A percentile compares a stretch with the other conserved stretches of the same genome.
Conservation (phyloP, 92 coral and sea anemone species). For the Paragorgia papillata region DNA sequence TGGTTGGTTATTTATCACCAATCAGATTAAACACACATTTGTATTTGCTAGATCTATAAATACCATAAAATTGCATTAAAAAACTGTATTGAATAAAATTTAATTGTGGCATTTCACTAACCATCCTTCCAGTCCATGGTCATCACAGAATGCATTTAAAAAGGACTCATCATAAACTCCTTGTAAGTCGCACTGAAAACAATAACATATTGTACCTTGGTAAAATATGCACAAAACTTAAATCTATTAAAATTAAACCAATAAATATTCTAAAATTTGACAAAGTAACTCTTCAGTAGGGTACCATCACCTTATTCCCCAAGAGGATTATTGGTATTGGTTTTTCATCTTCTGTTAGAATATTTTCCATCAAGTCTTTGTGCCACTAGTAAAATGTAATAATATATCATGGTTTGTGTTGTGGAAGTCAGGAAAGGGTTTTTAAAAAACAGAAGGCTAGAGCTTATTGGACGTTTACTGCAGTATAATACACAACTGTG, state of each 20-base stretch:
- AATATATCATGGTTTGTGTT: not conserved
- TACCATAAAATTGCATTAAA: too few species aligned
- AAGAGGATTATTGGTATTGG: constrained; percentile 88
- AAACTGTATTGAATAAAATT: too few species aligned
- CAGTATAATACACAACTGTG: too few species aligned
- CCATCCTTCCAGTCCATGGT: constrained; percentile 91
- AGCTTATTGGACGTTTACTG: too few species aligned
- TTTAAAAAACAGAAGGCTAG: too few species aligned
- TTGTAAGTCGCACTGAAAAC: constrained; percentile 78
- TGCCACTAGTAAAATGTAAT: constrained; percentile 66
- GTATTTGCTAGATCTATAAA: too few species aligned
- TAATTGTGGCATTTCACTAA: too few species aligned
- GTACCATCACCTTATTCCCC: constrained; percentile 93
- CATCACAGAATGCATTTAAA: constrained; percentile 75
- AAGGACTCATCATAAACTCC: constrained; percentile 73
- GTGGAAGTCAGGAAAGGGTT: too few species aligned
- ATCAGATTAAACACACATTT: too few species aligned
- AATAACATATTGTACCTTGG: not conserved
- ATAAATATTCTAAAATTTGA: too few species aligned
- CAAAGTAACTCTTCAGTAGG: too few species aligned
- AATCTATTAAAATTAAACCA: not conserved
- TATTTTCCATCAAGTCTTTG: constrained; percentile 75
- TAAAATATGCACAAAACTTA: not conserved
- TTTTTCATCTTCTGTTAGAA: constrained; percentile 80
- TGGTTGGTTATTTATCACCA: too few species aligned